Conservation (phyloP, 2,797 vertebrate genomes). For the Distichodus sexfasciatus region DNA sequence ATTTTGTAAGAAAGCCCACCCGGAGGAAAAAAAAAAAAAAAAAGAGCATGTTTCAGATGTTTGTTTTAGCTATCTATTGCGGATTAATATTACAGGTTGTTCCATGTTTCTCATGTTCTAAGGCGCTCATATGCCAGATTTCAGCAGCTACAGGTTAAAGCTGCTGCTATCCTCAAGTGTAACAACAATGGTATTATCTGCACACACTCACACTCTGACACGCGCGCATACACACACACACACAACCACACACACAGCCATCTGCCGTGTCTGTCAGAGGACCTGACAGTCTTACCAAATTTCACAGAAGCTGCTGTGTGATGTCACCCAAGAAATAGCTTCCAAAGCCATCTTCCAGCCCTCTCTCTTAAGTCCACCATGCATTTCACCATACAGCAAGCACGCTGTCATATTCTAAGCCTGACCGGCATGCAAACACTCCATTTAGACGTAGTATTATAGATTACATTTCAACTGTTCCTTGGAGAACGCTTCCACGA, state of each 20-base stretch:
- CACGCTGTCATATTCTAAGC: conserved; percentile 13
- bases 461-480: no score
- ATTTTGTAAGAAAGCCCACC: no score
- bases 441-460: no score
- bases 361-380: conserved; percentile 26
- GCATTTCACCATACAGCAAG: conserved; percentile 21
- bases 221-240: conserved; percentile 18
- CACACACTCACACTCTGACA: conserved; percentile 17
- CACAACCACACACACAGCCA: conserved; percentile 45
- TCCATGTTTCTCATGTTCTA: conserved; percentile 38
- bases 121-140: conserved; percentile 43
- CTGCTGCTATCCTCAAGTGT: conserved; percentile 52
- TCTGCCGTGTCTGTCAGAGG: conserved; percentile 55
- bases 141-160: conserved; percentile 53
- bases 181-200: conserved; percentile 54
- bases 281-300: conserved; percentile 57
- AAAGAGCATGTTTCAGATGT: conserved; percentile 8
- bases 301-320: conserved; percentile 55
- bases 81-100: conserved; percentile 33
- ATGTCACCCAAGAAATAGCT: conserved; percentile 52
- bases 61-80: conserved; percentile 37
- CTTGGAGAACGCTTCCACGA: no score
- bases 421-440: no score
- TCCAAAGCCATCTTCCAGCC: conserved; percentile 49
- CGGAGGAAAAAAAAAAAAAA: no score